Evolutionary conservation across 2,888 invertebrate genomes (phyloP).

Genomic region (Mycalesis mineus): DNA sequence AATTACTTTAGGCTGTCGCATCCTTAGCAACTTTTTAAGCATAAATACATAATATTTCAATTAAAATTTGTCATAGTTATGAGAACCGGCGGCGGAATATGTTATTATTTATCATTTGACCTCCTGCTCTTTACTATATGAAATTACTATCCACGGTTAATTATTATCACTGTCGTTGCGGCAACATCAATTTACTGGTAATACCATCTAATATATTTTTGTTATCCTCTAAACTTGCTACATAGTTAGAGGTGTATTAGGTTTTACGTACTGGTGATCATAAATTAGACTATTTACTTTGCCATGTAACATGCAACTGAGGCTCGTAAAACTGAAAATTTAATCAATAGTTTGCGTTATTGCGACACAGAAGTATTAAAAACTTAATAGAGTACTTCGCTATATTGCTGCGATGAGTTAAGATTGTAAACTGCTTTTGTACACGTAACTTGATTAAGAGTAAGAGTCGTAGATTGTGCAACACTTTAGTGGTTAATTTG

Average conservation of each 20-base stretch:
- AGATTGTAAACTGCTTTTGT: constrained; percentile 3
- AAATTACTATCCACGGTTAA: constrained; percentile 28
- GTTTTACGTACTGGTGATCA: constrained; percentile 30
- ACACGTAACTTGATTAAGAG: constrained; percentile 2
- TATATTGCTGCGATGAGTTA: constrained; percentile 10
- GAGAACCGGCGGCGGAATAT: constrained; percentile 8
- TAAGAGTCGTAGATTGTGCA: neutral
- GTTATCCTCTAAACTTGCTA: constrained; percentile 18
- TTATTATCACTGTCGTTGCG: constrained; percentile 24
- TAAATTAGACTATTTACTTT: constrained; percentile 41
- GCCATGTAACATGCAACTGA: constrained; percentile 29
- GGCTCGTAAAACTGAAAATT: constrained; percentile 48
- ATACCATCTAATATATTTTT: constrained; percentile 24
- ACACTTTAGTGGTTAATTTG: neutral
- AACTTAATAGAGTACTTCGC: constrained; percentile 30
- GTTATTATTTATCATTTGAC: constrained; percentile 29
- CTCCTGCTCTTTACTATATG: constrained; percentile 26
- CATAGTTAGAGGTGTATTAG: constrained; percentile 21
- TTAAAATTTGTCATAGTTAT: neutral
- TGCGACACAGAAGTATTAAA: constrained; percentile 45
- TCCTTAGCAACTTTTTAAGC: neutral
- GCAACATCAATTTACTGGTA: constrained; percentile 27
- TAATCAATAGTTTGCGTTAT: constrained; percentile 48
- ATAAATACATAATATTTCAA: neutral
- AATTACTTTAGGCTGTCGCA: neutral